Evolutionary conservation across 2,888 invertebrate species (phyloP), one percentile per base, ranked within the genome.

Genomic region (Drosophila histrio): DNA sequence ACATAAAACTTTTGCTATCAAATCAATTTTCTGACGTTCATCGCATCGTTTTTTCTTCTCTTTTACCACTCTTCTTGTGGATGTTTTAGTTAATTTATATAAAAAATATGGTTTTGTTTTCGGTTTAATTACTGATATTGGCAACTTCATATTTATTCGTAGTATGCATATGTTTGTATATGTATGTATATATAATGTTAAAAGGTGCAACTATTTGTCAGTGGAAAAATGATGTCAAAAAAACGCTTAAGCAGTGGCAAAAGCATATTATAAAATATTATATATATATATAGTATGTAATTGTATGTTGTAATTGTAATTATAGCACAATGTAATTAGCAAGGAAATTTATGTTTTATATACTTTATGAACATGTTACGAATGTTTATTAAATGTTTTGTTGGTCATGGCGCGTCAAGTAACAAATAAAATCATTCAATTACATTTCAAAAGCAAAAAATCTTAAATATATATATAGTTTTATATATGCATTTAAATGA

Each of bases 51-150:
- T 39, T 21, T n/a, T n/a, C n/a, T n/a, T n/a, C n/a, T n/a, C n/a
- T n/a, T n/a, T 59, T 65, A 36, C 53, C 70, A 75, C 46, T 74
- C 46, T 74, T 82, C 39, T 79, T 47, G 39, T 72, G 63, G 70
- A 56, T n/a, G n/a, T 63, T 62, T 66, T 78, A 71, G 71, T 74
- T 74, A 70, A 54, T 67, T 67, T 44, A 79, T 77, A 76, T 86
- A 82, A 75, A 78, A 78, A 86, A 54, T 47, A 57, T 43, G 26
- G 9, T 52, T 78, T 60, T 59, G 28, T 68, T 78, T 53, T 80
- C 54, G 60, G 47, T 86, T 73, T 80, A 82, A 79, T 79, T 87
- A 87, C 66, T 81, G 70, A 84, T 87, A 87, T 83, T 83, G 83
- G 88, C 83, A 85, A 83, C 83, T 82, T 77, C 59, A 62, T 71